These are phyloP conservation scores for Rhabdomys dilectus DNA, from an alignment of 2,113 vertebrate species.

Conservation along the genomic window DNA sequence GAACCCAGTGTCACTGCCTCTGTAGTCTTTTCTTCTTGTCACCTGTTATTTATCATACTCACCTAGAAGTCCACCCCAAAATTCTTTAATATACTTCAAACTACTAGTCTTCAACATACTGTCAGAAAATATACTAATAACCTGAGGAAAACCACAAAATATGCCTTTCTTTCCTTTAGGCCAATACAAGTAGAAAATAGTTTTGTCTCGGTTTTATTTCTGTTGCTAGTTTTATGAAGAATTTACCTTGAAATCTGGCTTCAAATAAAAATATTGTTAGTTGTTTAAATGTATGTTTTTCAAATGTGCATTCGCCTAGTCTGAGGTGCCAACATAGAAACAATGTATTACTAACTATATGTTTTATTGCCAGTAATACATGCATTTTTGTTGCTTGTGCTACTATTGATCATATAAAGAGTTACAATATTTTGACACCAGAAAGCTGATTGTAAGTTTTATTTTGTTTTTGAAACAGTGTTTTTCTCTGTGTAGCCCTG, in stretches of 20 bases:
- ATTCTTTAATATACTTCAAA: conserved; percentile 52
- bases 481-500: not conserved
- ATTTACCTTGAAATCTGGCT: not conserved
- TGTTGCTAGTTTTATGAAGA: conserved; percentile 53
- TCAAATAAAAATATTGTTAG: not conserved
- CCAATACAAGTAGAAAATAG: conserved; percentile 47
- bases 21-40: conserved; percentile 58
- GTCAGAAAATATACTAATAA: not conserved
- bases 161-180: not conserved
- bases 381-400: not conserved
- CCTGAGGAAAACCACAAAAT: conserved; percentile 18
- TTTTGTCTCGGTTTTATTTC: not conserved
- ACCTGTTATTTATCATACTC: conserved; percentile 28
- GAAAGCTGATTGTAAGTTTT: conserved; percentile 22
- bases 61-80: not conserved
- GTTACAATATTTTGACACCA: not conserved
- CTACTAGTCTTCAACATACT: conserved; percentile 7
- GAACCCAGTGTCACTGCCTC: not conserved
- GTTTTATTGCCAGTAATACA: not conserved
- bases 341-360: not conserved
- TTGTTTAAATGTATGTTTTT: not conserved
- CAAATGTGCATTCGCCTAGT: not conserved
- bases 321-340: not conserved
- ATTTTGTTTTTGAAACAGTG: not conserved
- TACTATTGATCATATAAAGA: not conserved